phyloP scores from a whole-genome alignment of 2,888 invertebrate genomes.

The Cheilosia pagana region DNA sequence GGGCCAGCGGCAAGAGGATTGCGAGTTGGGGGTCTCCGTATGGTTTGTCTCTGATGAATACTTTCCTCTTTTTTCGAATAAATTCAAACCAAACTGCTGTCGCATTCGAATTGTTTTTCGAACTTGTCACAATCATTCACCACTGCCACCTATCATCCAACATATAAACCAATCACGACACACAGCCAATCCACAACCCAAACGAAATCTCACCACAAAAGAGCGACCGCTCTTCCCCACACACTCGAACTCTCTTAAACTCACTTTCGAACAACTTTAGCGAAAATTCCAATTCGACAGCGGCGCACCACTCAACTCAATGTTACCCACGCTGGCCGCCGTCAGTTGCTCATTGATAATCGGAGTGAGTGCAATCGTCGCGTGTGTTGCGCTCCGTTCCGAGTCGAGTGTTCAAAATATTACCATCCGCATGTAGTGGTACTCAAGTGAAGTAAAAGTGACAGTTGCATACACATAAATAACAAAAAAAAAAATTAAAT shows the following conservation, averaged over 20 bases:
- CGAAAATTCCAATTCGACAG: conserved; percentile 14
- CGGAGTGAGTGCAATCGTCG: conserved; percentile 77
- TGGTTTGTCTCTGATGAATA: too few relatives aligned
- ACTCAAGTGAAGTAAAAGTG: conserved; percentile 43
- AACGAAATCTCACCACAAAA: conserved; percentile 8
- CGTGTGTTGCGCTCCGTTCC: conserved; percentile 66
- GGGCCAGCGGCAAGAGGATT: too few relatives aligned
- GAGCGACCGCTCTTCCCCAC: conserved; percentile 25
- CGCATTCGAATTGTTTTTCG: background rate
- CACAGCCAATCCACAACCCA: conserved; percentile 23
- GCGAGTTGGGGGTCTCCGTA: too few relatives aligned
- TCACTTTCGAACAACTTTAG: conserved; percentile 27
- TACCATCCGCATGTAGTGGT: conserved; percentile 41
- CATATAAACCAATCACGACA: background rate
- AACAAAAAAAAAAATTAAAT: conserved; percentile 12
- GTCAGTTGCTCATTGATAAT: conserved; percentile 78
- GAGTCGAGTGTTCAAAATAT: conserved; percentile 72
- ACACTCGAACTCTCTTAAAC: conserved; percentile 28
- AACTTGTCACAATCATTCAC: background rate
- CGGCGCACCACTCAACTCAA: conserved; percentile 58
- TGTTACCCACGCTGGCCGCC: conserved; percentile 27
- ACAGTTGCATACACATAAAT: conserved; percentile 38
- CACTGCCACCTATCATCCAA: conserved; percentile 23
- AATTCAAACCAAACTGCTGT: background rate
- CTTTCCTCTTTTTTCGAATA: background rate